Evolutionary conservation across 2,888 invertebrate genomes (phyloP).

Genomic region (Drosophila prostipennis): DNA sequence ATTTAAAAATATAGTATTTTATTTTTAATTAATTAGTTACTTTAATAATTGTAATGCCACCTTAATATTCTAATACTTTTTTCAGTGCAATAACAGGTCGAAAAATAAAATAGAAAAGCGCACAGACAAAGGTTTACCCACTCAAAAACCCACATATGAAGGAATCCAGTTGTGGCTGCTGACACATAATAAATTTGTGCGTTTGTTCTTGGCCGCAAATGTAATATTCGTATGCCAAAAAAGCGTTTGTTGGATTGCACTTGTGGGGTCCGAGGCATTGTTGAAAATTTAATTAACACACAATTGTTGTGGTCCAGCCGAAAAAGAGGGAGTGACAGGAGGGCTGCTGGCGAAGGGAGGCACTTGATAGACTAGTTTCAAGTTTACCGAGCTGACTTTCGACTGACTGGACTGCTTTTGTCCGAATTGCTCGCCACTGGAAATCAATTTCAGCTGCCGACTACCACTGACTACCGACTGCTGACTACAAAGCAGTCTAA

Average conservation of each 20-base stretch:
- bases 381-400: constrained; percentile 24
- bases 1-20: too few relatives aligned
- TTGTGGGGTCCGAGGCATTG: constrained; percentile 43
- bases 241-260: constrained; percentile 35
- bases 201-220: constrained; percentile 54
- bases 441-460: constrained; percentile 50
- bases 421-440: constrained; percentile 30
- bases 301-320: constrained; percentile 55
- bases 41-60: too few relatives aligned
- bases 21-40: too few relatives aligned
- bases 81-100: constrained; percentile 7
- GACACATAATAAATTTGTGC: constrained; percentile 66
- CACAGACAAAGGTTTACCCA: constrained; percentile 13
- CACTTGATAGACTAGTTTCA: constrained; percentile 54
- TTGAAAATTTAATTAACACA: constrained; percentile 68
- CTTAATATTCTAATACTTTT: too few relatives aligned
- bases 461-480: constrained; percentile 22
- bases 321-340: not conserved
- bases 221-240: constrained; percentile 50
- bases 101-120: constrained; percentile 6
- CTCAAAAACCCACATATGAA: constrained; percentile 14
- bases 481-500: constrained; percentile 49
- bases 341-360: not conserved
- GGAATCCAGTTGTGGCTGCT: constrained; percentile 46
- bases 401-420: constrained; percentile 32